Conservation (phyloP, 2,888 invertebrate species). For the Hypomecis punctinalis region DNA sequence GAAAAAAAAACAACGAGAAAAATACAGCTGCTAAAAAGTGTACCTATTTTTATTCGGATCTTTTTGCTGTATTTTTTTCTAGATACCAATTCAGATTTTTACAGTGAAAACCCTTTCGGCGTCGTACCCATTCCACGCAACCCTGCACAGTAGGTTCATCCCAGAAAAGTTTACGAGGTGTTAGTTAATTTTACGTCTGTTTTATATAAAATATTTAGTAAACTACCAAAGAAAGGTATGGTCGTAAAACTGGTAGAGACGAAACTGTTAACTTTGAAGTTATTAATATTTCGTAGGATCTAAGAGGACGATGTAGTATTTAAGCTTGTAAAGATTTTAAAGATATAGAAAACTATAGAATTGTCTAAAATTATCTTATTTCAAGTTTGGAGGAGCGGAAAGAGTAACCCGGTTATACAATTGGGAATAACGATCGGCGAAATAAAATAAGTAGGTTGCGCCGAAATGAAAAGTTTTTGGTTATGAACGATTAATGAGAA, state of each 20-base stretch:
- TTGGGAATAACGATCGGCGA: conserved; percentile 25
- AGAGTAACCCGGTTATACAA: conserved; percentile 25
- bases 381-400: conserved; percentile 13
- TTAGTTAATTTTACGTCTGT: conserved; percentile 24
- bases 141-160: conserved; percentile 32
- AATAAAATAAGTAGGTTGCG: conserved; percentile 24
- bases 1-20: too few relatives aligned
- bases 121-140: too few relatives aligned
- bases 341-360: background rate
- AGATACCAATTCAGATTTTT: too few relatives aligned
- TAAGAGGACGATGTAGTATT: conserved; percentile 9
- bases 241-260: conserved; percentile 21
- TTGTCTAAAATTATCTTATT: background rate
- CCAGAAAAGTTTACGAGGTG: conserved; percentile 48
- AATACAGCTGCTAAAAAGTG: too few relatives aligned
- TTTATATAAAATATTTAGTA: conserved; percentile 39
- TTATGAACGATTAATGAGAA: conserved; percentile 9
- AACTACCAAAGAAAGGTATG: conserved; percentile 37
- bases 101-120: too few relatives aligned
- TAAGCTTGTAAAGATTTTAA: conserved; percentile 2
- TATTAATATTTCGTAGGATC: conserved; percentile 5
- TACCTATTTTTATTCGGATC: too few relatives aligned
- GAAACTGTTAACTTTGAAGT: conserved; percentile 23
- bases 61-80: too few relatives aligned
- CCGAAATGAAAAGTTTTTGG: background rate